A percentile compares a stretch with the other conserved stretches of the same genome.
Conservation (phyloP, 2,113 vertebrate species). For the Cavia aperea region DNA sequence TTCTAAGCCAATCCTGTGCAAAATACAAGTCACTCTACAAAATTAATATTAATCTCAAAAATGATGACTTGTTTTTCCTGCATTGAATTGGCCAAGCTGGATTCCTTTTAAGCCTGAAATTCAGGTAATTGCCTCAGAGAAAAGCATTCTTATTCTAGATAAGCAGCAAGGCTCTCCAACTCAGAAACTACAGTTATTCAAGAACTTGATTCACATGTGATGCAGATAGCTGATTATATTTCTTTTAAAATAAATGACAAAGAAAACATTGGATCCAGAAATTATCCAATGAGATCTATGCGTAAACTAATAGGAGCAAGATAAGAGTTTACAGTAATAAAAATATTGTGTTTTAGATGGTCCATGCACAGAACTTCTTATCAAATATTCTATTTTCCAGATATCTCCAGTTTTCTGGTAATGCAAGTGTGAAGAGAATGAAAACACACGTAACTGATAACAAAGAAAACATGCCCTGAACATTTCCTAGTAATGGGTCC, state of each 20-base stretch:
- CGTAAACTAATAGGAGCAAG: not conserved
- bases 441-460: not conserved
- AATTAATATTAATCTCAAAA: not conserved
- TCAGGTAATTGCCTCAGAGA: not conserved
- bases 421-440: not conserved
- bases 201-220: not conserved
- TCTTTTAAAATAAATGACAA: slow-evolving; percentile 11
- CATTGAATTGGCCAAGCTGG: not conserved
- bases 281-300: not conserved
- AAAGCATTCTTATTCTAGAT: not conserved
- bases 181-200: not conserved
- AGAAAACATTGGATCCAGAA: not conserved
- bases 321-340: not conserved
- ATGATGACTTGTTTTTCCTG: not conserved
- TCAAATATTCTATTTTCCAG: not conserved
- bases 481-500: not conserved
- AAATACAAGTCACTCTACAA: not conserved
- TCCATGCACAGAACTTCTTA: not conserved
- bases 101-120: not conserved
- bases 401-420: not conserved
- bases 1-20: not conserved
- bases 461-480: not conserved
- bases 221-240: not conserved
- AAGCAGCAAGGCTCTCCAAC: not conserved
- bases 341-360: not conserved